phyloP scores from a whole-genome alignment of 2,113 vertebrate species.

The Ovibos moschatus region DNA sequence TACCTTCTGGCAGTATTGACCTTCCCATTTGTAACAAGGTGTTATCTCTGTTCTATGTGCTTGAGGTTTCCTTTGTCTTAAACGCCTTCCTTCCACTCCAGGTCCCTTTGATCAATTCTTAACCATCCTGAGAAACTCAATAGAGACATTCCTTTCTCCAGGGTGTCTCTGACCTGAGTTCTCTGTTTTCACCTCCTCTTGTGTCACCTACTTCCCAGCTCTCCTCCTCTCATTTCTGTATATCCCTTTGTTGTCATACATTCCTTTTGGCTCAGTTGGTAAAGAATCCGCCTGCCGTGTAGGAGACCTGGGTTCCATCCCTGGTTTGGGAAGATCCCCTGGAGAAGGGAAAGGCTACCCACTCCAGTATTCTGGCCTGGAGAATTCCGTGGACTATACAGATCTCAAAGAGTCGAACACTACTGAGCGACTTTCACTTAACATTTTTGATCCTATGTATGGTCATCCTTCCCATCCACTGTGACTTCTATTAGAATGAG shows the following conservation, averaged over 20 bases:
- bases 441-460: not conserved
- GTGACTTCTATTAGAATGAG: not conserved
- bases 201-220: not conserved
- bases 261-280: not conserved
- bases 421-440: not conserved
- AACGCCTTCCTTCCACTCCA: not conserved
- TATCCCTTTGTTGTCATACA: not conserved
- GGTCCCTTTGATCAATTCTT: not conserved
- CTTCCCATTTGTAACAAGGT: not conserved
- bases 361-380: not conserved
- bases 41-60: not conserved
- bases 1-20: not conserved
- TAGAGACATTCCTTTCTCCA: not conserved
- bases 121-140: not conserved
- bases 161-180: not conserved
- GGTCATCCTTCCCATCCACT: not conserved
- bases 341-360: not conserved
- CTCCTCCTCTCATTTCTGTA: not conserved
- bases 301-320: not conserved
- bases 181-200: not conserved
- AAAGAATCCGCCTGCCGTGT: not conserved
- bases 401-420: not conserved
- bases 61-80: not conserved
- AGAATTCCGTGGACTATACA: not conserved
- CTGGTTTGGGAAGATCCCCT: not conserved